These are phyloP conservation scores for Dastarcus helophoroides DNA, from an alignment of 2,888 invertebrate species.

Conservation along the genomic window DNA sequence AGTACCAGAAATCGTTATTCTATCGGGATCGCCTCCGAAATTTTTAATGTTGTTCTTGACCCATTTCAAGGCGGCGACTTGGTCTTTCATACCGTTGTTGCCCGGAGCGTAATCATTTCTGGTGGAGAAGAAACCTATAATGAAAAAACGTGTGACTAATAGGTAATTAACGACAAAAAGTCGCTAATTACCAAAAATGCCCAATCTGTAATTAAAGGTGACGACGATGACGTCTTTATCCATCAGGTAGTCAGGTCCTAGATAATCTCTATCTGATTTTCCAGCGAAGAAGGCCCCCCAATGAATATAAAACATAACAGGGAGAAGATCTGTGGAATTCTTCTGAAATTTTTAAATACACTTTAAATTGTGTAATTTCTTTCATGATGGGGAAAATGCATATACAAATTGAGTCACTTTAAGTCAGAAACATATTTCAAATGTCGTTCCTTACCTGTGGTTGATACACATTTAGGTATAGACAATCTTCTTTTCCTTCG, in stretches of 20 bases:
- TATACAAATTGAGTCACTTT: no score
- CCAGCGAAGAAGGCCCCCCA: constrained; percentile 44
- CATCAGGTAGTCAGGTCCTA: constrained; percentile 43
- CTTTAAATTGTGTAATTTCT: no score
- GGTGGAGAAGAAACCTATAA: constrained; percentile 38
- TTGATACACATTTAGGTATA: constrained; percentile 41
- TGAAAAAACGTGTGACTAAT: no score
- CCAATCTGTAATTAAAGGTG: constrained; percentile 38
- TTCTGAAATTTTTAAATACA: no score
- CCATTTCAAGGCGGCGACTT: constrained; percentile 38
- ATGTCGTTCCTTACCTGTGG: constrained; percentile 31
- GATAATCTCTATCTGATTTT: constrained; percentile 31
- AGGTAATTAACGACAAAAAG: no score
- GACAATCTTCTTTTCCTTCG: constrained; percentile 40
- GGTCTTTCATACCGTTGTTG: constrained; percentile 42
- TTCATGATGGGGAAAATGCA: no score
- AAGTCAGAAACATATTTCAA: no score
- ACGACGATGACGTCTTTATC: constrained; percentile 39
- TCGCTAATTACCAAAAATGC: constrained; percentile 29
- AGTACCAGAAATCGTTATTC: constrained; percentile 40
- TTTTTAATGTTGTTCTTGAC: constrained; percentile 35
- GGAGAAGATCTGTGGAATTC: constrained; percentile 16
- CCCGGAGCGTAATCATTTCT: constrained; percentile 38
- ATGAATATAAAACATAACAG: constrained; percentile 44
- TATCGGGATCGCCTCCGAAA: constrained; percentile 37